phyloP scores from a whole-genome alignment of 92 coral and sea anemone species.

The Zoanthus sansibaricus region DNA sequence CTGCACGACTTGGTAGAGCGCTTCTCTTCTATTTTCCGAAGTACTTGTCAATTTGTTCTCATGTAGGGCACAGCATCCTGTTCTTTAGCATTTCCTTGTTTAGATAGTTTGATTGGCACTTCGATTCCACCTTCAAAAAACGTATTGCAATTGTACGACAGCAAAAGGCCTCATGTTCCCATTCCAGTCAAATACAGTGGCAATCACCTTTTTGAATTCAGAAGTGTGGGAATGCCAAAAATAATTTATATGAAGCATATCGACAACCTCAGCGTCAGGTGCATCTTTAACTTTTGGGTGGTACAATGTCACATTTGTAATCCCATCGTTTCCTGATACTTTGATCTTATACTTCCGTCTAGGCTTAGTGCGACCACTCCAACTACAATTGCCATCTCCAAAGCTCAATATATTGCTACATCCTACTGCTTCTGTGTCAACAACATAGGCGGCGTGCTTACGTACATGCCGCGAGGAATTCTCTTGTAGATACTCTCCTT shows the following conservation, averaged over 20 bases:
- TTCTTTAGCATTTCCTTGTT: constrained; percentile 67
- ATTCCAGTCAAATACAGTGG: constrained; percentile 56
- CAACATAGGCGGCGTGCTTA: constrained; percentile 46
- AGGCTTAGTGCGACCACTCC: constrained; percentile 68
- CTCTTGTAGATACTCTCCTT: constrained; percentile 10
- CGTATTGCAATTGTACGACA: constrained; percentile 52
- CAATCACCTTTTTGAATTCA: constrained; percentile 59
- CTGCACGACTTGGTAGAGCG: constrained; percentile 50
- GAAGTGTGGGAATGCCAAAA: constrained; percentile 64
- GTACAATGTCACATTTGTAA: constrained; percentile 25
- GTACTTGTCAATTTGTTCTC: constrained; percentile 65
- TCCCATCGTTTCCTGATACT: constrained; percentile 22
- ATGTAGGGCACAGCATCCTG: constrained; percentile 63
- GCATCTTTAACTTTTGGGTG: constrained; percentile 21
- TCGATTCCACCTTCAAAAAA: constrained; percentile 67
- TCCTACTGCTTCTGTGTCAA: constrained; percentile 36
- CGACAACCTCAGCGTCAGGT: constrained; percentile 43
- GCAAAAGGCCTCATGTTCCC: constrained; percentile 58
- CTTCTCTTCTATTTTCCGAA: constrained; percentile 50
- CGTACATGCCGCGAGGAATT: constrained; percentile 39
- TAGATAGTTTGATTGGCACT: constrained; percentile 61
- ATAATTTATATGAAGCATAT: constrained; percentile 58
- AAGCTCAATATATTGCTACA: constrained; percentile 31
- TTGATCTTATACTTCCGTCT: constrained; percentile 58
- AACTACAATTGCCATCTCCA: constrained; percentile 71